A percentile compares a stretch with the other conserved stretches of the same genome.
phyloP scores from a whole-genome alignment of 2,113 vertebrate genomes.

The Grammomys surdaster region DNA sequence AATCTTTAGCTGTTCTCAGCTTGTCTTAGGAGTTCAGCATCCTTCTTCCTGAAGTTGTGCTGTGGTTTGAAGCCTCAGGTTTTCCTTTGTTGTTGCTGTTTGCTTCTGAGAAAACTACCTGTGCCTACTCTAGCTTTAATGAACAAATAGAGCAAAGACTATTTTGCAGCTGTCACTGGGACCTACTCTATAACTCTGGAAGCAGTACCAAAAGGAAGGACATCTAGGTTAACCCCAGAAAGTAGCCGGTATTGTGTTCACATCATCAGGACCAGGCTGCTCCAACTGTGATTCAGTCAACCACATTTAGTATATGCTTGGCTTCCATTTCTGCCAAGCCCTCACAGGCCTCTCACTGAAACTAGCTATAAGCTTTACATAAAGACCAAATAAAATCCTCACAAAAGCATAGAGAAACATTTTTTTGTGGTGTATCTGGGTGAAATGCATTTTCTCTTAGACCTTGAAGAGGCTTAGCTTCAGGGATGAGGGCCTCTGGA shows the following conservation, averaged over 20 bases:
- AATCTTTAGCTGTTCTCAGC: not conserved
- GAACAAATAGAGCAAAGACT: not conserved
- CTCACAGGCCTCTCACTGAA: not conserved
- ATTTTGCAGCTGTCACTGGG: not conserved
- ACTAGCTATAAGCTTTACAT: not conserved
- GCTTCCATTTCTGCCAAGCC: not conserved
- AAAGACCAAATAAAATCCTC: not conserved
- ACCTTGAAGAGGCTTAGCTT: no score
- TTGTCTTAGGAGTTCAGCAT: not conserved
- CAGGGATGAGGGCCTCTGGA: not conserved
- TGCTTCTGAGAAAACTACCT: not conserved
- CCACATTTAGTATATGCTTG: not conserved
- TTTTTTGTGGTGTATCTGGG: not conserved
- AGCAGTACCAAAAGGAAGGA: not conserved
- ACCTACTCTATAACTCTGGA: not conserved
- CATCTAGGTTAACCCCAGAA: not conserved
- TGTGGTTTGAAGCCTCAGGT: not conserved
- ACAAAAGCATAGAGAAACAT: not conserved
- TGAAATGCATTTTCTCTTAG: not conserved
- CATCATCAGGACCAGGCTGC: not conserved
- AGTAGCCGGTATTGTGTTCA: not conserved
- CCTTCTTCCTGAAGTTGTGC: not conserved
- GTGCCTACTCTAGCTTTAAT: not conserved
- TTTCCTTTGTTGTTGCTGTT: not conserved
- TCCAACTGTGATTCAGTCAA: not conserved